A percentile compares a stretch with the other conserved stretches of the same genome.
phyloP scores from a whole-genome alignment of 2,797 vertebrate species.

The Ctenosaura bakeri region DNA sequence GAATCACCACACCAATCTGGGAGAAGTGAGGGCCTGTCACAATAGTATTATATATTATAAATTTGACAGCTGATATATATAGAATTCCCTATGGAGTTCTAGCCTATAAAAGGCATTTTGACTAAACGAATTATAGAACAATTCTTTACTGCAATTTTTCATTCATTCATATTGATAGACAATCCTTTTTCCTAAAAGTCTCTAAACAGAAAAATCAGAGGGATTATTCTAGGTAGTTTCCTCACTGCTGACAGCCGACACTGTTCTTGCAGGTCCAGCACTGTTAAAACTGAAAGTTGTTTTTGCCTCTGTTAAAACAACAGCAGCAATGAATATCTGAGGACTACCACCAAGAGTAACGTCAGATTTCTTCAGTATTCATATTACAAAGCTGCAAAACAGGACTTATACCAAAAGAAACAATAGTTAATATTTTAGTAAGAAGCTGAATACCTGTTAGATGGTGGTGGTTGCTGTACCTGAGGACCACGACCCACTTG shows the following conservation, averaged over 20 bases:
- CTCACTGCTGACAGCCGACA: background rate
- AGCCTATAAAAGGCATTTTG: background rate
- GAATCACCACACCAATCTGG: too few species aligned
- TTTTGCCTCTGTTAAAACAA: background rate
- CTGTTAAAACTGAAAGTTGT: background rate
- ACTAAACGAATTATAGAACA: background rate
- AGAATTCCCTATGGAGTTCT: background rate
- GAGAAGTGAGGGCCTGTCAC: too few species aligned
- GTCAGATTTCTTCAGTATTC: background rate
- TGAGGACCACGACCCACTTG: conserved; percentile 90
- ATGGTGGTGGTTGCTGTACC: conserved; percentile 87
- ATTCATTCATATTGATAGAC: background rate
- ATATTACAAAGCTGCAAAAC: background rate
- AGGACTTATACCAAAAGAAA: background rate
- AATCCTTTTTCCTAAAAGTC: background rate
- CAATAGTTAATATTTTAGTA: conserved; percentile 41
- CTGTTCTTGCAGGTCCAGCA: background rate
- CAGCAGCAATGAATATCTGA: too few species aligned
- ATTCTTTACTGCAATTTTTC: background rate
- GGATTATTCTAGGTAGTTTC: background rate
- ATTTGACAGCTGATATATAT: background rate
- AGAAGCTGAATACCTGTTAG: conserved; percentile 86
- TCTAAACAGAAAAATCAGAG: background rate
- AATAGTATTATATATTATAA: background rate
- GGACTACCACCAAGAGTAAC: background rate